Evolutionary conservation across 2,113 vertebrate species (phyloP).

Genomic region (Antennarius striatus): DNA sequence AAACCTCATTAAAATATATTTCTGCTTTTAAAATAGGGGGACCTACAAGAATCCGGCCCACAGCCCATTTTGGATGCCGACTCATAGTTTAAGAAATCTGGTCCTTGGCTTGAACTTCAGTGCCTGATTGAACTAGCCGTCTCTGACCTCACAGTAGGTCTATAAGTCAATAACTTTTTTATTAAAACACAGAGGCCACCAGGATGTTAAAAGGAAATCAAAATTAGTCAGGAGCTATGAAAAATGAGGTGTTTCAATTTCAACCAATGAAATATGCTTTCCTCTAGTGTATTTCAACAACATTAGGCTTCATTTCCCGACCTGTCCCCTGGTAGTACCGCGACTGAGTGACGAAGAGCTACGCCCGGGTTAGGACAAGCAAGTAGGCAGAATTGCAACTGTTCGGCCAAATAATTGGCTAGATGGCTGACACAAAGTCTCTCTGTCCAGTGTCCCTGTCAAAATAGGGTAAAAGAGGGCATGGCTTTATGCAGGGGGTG

Average conservation of each 20-base stretch:
- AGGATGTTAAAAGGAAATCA: constrained; percentile 51
- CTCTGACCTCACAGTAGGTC: constrained; percentile 53
- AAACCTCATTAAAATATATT: constrained; percentile 50
- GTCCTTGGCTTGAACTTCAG: constrained; percentile 40
- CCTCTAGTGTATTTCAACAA: constrained; percentile 52
- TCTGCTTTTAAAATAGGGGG: constrained; percentile 24
- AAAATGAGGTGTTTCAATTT: constrained; percentile 56
- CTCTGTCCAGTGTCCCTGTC: constrained; percentile 44
- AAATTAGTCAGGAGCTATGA: constrained; percentile 57
- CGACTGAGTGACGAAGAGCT: constrained; percentile 46
- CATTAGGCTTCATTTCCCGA: constrained; percentile 50
- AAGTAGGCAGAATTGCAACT: constrained; percentile 17
- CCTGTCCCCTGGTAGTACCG: constrained; percentile 34
- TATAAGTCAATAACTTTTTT: constrained; percentile 52
- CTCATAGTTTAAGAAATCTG: constrained; percentile 47
- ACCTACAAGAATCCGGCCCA: constrained; percentile 43
- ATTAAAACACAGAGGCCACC: constrained; percentile 49
- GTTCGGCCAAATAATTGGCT: constrained; percentile 27
- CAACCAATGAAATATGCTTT: constrained; percentile 43
- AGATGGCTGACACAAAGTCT: constrained; percentile 25
- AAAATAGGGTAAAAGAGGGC: constrained; percentile 30
- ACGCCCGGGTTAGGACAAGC: constrained; percentile 20
- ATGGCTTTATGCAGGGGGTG: constrained; percentile 32
- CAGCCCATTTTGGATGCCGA: constrained; percentile 37
- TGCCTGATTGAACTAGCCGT: constrained; percentile 34